phyloP scores from a whole-genome alignment of 2,113 vertebrate species.

The Plotosus lineatus region DNA sequence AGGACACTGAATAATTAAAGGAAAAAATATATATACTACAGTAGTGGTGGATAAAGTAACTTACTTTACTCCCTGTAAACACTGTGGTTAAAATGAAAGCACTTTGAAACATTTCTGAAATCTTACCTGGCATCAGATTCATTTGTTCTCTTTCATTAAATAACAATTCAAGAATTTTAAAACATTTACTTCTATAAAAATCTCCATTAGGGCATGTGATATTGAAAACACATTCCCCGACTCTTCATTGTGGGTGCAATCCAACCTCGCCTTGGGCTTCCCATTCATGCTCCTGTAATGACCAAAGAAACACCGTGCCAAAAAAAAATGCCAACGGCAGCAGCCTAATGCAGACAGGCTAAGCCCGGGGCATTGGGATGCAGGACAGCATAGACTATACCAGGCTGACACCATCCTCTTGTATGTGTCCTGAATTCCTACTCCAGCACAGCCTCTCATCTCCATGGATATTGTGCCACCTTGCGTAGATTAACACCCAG shows the following conservation, averaged over 20 bases:
- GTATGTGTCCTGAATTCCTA: background rate
- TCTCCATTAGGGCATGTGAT: background rate
- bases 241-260: conserved; percentile 4
- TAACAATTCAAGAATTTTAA: conserved; percentile 46
- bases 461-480: background rate
- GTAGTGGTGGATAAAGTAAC: too few species aligned
- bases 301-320: conserved; percentile 52
- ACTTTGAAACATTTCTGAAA: background rate
- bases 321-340: conserved; percentile 45
- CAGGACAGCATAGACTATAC: conserved; percentile 24
- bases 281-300: conserved; percentile 58
- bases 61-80: background rate
- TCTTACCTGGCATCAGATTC: conserved; percentile 70
- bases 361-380: conserved; percentile 43
- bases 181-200: background rate
- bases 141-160: conserved; percentile 56
- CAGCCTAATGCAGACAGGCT: conserved; percentile 32
- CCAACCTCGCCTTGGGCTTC: conserved; percentile 16
- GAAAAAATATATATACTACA: background rate
- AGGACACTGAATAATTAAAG: too few species aligned
- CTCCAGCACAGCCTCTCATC: conserved; percentile 12
- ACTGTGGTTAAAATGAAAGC: background rate
- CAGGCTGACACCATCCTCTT: background rate
- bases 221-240: background rate
- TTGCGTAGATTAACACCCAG: background rate